A percentile compares a stretch with the other conserved stretches of the same genome.
phyloP scores from a whole-genome alignment of 2,113 vertebrate genomes.

The Columba livia region DNA sequence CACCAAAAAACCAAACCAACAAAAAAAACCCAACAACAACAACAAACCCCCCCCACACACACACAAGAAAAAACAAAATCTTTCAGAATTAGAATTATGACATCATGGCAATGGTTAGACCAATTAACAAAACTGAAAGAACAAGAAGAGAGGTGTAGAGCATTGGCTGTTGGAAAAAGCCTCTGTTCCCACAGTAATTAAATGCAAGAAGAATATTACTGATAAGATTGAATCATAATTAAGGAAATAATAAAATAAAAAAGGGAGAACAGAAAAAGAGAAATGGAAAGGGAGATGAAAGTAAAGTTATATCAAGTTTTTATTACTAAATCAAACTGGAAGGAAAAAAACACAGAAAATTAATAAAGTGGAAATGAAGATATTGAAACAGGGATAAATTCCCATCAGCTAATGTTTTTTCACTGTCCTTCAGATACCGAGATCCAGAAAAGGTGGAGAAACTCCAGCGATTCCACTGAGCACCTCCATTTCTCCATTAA shows the following conservation, averaged over 20 bases:
- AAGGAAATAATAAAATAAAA: conserved; percentile 68
- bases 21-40: too few species aligned
- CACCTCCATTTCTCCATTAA: background rate
- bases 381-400: conserved; percentile 16
- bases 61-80: background rate
- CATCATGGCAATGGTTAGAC: conserved; percentile 69
- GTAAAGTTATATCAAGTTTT: conserved; percentile 50
- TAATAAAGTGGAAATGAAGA: conserved; percentile 49
- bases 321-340: conserved; percentile 65
- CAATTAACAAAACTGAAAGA: conserved; percentile 68
- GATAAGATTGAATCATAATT: conserved; percentile 75
- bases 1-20: background rate
- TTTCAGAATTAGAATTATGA: conserved; percentile 67
- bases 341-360: conserved; percentile 25
- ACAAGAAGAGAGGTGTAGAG: conserved; percentile 57
- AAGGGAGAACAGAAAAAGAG: conserved; percentile 23
- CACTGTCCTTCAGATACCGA: conserved; percentile 11
- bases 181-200: conserved; percentile 62
- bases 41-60: too few species aligned
- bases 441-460: conserved; percentile 5
- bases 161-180: conserved; percentile 53
- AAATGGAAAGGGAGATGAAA: conserved; percentile 69
- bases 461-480: background rate
- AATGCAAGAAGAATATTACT: conserved; percentile 70
- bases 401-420: background rate